These are phyloP conservation scores for Scalopus aquaticus DNA, from an alignment of 2,113 vertebrate species.

Conservation along the genomic window DNA sequence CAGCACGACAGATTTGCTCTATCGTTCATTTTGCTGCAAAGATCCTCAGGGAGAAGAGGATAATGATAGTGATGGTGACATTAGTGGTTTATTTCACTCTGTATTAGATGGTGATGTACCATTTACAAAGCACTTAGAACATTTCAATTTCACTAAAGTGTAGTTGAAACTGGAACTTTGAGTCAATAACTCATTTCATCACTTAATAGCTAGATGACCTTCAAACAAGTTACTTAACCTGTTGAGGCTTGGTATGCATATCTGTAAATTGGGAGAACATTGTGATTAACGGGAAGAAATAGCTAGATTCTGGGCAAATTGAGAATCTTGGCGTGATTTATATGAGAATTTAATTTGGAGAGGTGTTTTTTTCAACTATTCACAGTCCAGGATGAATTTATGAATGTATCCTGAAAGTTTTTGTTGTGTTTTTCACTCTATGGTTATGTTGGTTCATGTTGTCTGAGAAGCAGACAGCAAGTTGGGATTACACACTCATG, in stretches of 20 bases:
- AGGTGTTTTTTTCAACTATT: neutral
- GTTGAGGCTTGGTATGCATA: neutral
- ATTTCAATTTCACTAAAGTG: neutral
- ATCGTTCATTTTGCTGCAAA: neutral
- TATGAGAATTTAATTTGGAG: neutral
- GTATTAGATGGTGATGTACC: neutral
- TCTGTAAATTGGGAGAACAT: neutral
- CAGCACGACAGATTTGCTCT: neutral
- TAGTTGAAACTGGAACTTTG: neutral
- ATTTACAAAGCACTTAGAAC: neutral
- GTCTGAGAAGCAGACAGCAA: neutral
- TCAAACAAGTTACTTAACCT: neutral
- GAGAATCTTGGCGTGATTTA: neutral
- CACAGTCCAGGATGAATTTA: neutral
- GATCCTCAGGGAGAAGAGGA: neutral
- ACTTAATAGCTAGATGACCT: neutral
- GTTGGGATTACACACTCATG: neutral
- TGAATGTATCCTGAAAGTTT: neutral
- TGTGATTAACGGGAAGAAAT: neutral
- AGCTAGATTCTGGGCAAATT: neutral
- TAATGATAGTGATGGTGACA: neutral
- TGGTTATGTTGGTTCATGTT: neutral
- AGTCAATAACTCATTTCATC: neutral
- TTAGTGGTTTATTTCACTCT: neutral
- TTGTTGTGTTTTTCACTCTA: neutral